Percentiles rank a stretch among this genome's conserved stretches.
phyloP scores from a whole-genome alignment of 2,888 invertebrate genomes.

The Scaptodrosophila latifasciaeformis region DNA sequence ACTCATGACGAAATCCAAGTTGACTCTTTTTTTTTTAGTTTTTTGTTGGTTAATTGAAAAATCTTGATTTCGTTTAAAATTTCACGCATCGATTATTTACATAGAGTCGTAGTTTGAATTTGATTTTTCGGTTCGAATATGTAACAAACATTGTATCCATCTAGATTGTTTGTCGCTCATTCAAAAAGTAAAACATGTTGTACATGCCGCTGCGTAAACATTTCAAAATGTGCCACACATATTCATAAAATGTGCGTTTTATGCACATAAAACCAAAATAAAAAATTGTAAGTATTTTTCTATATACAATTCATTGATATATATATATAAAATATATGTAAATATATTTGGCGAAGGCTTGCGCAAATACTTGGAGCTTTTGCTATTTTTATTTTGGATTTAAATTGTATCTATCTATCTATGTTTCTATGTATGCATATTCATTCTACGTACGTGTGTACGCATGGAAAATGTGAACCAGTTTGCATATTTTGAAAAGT shows the following conservation, averaged over 20 bases:
- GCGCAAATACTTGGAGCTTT: too few species aligned
- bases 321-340: too few species aligned
- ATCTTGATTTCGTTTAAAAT: slow-evolving; percentile 46
- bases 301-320: too few species aligned
- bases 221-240: slow-evolving; percentile 54
- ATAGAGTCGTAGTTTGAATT: too few species aligned
- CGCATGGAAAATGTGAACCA: slow-evolving; percentile 43
- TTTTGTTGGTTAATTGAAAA: slow-evolving; percentile 56
- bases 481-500: slow-evolving; percentile 48
- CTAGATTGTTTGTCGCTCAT: slow-evolving; percentile 8
- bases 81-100: slow-evolving; percentile 3
- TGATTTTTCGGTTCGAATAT: not conserved
- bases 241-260: slow-evolving; percentile 55
- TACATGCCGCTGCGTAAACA: slow-evolving; percentile 43
- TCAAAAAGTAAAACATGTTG: slow-evolving; percentile 7
- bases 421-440: not conserved
- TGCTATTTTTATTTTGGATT: too few species aligned
- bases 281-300: too few species aligned
- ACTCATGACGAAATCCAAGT: slow-evolving; percentile 57
- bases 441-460: too few species aligned
- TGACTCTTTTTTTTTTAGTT: slow-evolving; percentile 11
- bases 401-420: not conserved
- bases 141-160: slow-evolving; percentile 1
- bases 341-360: too few species aligned
- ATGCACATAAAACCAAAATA: too few species aligned